Base-by-base conservation (phyloP, 2,113 vertebrate species). In the Epinephelus cyanopodus region DNA sequence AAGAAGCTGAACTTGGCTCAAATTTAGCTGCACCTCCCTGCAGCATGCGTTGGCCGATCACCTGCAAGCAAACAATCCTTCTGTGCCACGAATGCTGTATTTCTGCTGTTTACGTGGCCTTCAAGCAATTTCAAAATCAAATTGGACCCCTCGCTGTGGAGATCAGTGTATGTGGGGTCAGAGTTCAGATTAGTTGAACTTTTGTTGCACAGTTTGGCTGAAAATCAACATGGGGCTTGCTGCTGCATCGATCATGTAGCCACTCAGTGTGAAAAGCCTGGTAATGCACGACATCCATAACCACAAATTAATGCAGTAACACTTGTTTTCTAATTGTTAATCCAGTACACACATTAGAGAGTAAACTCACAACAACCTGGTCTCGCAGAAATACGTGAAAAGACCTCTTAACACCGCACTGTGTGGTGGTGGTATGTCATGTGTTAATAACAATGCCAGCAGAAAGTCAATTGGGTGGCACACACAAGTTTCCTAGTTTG, bases 311-410 rank as follows among this genome's bases (percentile, higher is more conserved):
- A 66, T 50, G 37, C 37, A 37, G n/a, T 48, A 19, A 56, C 8
- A 37, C 11, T 52, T 58, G 1, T 42, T 27, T 53, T 85, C 58
- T 56, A 42, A 76, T 80, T 57, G 64, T 64, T 39, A 53, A 77
- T 60, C 23, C 82, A 63, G 27, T 37, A 61, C 29, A 60, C 52
- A 56, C 47, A 67, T 77, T 0, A 14, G 29, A 18, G 18, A 75
- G n/a, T 54, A 42, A 71, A 27, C 18, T 66, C 39, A 69, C 6
- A 37, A 37, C 5, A 37, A 37, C 5, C 33, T 37, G 33, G 33
- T 37, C 33, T 37, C 6, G 1, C 33, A 37, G 33, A 37, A 37
- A 37, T 37, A 37, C 33, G 1, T 37, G 33, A 37, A 37, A 37
- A 37, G 33, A 37, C 33, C 33, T 37, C 33, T 37, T 37, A 37